Percentiles rank a stretch among this genome's conserved stretches.
Evolutionary conservation across 2,888 invertebrate genomes (phyloP).

Genomic region (Mythimna pallens): DNA sequence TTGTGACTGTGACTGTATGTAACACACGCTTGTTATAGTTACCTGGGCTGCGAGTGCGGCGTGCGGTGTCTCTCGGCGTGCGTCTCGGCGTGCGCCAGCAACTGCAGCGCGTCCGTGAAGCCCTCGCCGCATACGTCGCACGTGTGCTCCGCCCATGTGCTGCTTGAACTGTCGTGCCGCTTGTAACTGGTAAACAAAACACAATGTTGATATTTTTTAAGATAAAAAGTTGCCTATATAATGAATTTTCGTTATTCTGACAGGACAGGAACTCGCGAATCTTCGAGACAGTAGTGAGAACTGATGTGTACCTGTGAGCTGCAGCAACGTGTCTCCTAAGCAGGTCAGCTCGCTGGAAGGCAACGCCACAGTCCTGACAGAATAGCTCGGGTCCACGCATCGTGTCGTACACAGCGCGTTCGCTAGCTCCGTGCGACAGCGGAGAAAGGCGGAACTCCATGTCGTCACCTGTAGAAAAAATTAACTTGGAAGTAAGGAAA

Average conservation of each 20-base stretch:
- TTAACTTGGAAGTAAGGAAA: not conserved
- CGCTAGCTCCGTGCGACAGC: conserved; percentile 61
- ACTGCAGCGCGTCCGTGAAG: conserved; percentile 94
- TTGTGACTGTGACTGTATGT: conserved; percentile 48
- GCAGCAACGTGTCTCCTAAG: conserved; percentile 93
- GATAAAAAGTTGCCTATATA: too few relatives aligned
- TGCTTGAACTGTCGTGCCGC: conserved; percentile 81
- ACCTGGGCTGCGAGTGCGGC: conserved; percentile 64
- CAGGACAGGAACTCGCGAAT: not conserved
- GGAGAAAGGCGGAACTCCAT: conserved; percentile 85
- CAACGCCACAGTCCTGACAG: conserved; percentile 95
- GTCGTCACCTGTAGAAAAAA: conserved; percentile 75
- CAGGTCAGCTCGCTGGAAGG: conserved; percentile 94
- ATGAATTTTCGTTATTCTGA: not conserved
- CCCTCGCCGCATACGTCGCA: conserved; percentile 95
- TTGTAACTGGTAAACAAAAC: conserved; percentile 77
- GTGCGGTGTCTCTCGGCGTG: conserved; percentile 93
- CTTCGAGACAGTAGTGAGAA: not conserved
- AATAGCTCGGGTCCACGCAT: conserved; percentile 88
- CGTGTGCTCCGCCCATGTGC: conserved; percentile 91
- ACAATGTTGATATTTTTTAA: not conserved
- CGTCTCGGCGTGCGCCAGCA: conserved; percentile 94
- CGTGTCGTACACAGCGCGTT: conserved; percentile 73
- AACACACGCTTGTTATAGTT: not conserved
- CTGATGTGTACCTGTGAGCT: conserved; percentile 82